Percentiles rank a stretch among this genome's conserved stretches.
Conservation (phyloP, 2,113 vertebrate species). For the Indicator indicator region DNA sequence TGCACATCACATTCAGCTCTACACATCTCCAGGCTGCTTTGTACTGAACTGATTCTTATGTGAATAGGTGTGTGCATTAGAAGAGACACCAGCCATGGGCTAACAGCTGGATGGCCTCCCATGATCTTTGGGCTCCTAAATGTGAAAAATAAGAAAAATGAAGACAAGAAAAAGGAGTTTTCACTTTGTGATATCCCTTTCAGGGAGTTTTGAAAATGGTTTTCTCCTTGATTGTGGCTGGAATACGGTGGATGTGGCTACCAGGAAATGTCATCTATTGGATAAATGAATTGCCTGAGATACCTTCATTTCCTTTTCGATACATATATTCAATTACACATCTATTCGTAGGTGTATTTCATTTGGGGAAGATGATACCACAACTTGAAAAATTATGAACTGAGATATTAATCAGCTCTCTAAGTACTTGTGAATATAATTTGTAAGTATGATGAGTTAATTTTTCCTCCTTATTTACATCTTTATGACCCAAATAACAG, state of each 20-base stretch:
- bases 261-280: not conserved
- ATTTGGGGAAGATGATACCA: not conserved
- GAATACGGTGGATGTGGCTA: not conserved
- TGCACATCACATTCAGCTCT: not conserved
- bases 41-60: not conserved
- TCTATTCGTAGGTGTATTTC: not conserved
- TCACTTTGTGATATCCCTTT: not conserved
- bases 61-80: not conserved
- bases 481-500: not conserved
- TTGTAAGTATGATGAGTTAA: slow-evolving; percentile 35
- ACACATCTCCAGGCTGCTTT: not conserved
- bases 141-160: not conserved
- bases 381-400: slow-evolving; percentile 7
- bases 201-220: not conserved
- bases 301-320: not conserved
- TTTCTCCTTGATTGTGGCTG: not conserved
- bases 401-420: slow-evolving; percentile 25
- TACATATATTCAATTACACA: not conserved
- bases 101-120: not conserved
- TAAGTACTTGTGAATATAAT: not conserved
- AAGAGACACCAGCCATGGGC: not conserved
- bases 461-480: not conserved
- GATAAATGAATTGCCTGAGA: not conserved
- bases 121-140: not conserved
- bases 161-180: not conserved